Base-by-base conservation (phyloP, 2,113 vertebrate species). In the Hemicordylus capensis region DNA sequence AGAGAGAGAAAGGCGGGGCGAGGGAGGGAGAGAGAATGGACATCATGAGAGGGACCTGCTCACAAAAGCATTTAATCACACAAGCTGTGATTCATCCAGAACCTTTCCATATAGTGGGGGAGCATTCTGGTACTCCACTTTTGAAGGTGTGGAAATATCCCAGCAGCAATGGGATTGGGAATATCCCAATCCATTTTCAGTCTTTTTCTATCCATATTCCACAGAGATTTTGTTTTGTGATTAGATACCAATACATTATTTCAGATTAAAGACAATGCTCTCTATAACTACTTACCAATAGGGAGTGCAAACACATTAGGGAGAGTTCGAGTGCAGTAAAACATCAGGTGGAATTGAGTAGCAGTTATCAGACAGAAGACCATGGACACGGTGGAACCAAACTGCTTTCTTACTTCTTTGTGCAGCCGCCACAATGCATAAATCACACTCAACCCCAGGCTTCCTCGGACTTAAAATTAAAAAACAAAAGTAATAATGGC, bases 301-400 rank as follows among this genome's bases (percentile, higher is more conserved):
- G 98, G 97, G 76, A 99, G 95, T 0, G 98, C 99, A 88, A 99
- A 97, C 42, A 98, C 94, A 51, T 99, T 99, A 26, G 99, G 99
- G 22, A 99, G 97, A 0, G 97, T 98, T 88, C 99, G 95, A 0
- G 98, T 98, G 93, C 98, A 98, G 95, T 99, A 99, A 93, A 99
- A 99, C 98, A 99, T 98, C 22, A 99, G 94, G 86, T 99, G 99
- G 94, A 99, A 99, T 94, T 99, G 99, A 3, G 98, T 97, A 4
- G 96, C 96, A 17, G 98, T 98, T 56, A 96, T 97, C 87, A 98
- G 95, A 88, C 98, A 98, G 93, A 99, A 98, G 70, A 98, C 39
- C 7, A 89, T 73, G 1, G 99, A 97, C 8, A 97, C 97, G 0
- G 93, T 96, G 81, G 97, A 96, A 80, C 99, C 98, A 74, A 99